Evolutionary conservation across 2,888 invertebrate genomes (phyloP), one percentile per base, ranked within the genome.

Genomic region (Acleris sparsana): DNA sequence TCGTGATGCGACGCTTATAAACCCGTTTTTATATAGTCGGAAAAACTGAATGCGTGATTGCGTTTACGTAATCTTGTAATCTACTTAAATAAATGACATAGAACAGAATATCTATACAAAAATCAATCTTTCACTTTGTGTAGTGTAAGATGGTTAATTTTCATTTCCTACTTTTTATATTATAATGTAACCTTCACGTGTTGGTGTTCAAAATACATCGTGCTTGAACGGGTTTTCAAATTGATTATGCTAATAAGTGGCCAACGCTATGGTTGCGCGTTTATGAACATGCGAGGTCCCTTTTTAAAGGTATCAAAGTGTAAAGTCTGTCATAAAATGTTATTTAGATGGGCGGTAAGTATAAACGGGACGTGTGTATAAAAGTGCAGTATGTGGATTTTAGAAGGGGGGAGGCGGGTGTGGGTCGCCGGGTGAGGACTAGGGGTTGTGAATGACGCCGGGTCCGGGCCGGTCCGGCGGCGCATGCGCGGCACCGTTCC

Each of bases 391-490:
- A 72, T 74, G 72, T 53, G 62, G 46, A 48, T 63, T 49, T 56
- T 43, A 46, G 46, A 43, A 48, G 39, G 29, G 29, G 53, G 58
- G 60, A 11, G 64, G 63, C 48, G 63, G 60, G 75, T 68, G 73
- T 70, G 67, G 64, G 55, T 39, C 65, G 67, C 64, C 68, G 68
- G 73, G 72, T 13, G 22, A 20, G 13, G 39, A 17, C 43, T 72
- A 75, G 74, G 79, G 79, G 77, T 79, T 76, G 74, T 81, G 83
- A 84, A 84, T 82, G 83, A 75, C 73, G 72, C 57, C 55, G 44
- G 69, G 64, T 20, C 53, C 67, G 72, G 82, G 82, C 83, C 80
- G 80, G 83, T 83, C 84, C 70, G 51, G 49, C 60, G 49, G 59
- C 70, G 68, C 68, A 63, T 61, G 70, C 70, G 70, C 59, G 17